Base-by-base conservation (phyloP, 2,888 invertebrate genomes). In the Phyto melanocephala region DNA sequence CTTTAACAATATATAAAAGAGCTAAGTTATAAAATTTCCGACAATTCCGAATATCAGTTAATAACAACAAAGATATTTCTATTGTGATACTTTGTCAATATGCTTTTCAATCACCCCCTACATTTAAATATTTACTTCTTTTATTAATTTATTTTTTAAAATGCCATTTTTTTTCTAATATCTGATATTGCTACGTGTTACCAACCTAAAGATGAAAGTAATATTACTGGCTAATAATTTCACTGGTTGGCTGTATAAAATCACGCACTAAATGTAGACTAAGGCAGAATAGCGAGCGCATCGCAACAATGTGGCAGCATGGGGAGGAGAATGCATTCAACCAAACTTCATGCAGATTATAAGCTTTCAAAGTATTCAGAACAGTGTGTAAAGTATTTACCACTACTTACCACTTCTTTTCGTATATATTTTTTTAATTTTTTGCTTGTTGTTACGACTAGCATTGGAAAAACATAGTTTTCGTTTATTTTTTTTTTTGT, bases 311-410 rank as follows among this genome's bases (percentile, higher is more conserved):
- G 56, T 56, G 56, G 47, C 40, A 70, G 37, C 22, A 70, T 37
- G 22, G 22, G 3, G 40, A 50, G 58, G 40, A 50, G 58, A 72
- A 70, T 75, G 68, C 71, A 79, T 76, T 70, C 82, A 82, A 62
- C 82, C 79, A 75, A 76, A 71, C 71, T 67, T 75, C 54, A 71
- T 54, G 76, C 75, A 79, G 82, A 82, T 79, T 82, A 79, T 74
- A 62, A 71, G 78, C 79, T 78, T 82, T 71, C 60, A 76, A 79
- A 79, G 79, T 82, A 79, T 76, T 79, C 75, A 33, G 62, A 71
- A 68, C 71, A 71, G 75, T 82, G 75, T 82, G 82, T 60, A 76
- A 82, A 82, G 82, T 82, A 82, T 82, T 79, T 82, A 82, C 79
- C 82, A 79, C 82, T 82, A 76, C 79, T 82, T 82, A 74, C 72